Conservation (phyloP, 2,113 vertebrate species). For the Chaenocephalus aceratus region DNA sequence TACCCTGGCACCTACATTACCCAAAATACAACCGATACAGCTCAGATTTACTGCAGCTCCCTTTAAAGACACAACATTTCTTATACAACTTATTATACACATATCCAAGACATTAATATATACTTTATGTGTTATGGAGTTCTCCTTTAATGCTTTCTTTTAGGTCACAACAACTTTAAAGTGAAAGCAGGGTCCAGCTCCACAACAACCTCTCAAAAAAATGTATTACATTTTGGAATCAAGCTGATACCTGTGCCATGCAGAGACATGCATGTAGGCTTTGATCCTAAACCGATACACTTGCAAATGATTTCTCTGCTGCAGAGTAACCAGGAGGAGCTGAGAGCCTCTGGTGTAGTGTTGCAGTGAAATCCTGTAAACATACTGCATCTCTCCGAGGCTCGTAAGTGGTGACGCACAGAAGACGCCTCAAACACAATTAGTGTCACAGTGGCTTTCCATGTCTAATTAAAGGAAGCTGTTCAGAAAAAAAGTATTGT, state of each 20-base stretch:
- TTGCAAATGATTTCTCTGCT: slow-evolving; percentile 5
- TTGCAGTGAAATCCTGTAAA: slow-evolving; percentile 42
- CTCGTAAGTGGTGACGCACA: slow-evolving; percentile 12
- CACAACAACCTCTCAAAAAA: not conserved
- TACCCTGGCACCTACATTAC: not conserved
- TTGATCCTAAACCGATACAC: not conserved
- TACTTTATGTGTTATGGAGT: not conserved
- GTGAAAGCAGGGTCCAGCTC: not conserved
- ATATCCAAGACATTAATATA: not conserved
- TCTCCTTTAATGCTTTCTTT: not conserved
- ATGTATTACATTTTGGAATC: not conserved
- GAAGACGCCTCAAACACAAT: slow-evolving; percentile 20
- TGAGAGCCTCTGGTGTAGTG: slow-evolving; percentile 30
- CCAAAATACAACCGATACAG: not conserved
- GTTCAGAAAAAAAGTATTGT: not conserved
- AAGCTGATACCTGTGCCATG: not conserved
- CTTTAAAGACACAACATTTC: not conserved
- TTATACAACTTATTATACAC: not conserved
- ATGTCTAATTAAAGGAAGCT: slow-evolving; percentile 42
- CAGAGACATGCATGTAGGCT: not conserved
- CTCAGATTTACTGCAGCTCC: not conserved
- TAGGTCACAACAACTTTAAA: not conserved
- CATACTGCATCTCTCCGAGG: slow-evolving; percentile 11
- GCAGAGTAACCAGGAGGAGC: slow-evolving; percentile 8
- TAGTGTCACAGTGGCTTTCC: slow-evolving; percentile 35